Evolutionary conservation across 2,113 vertebrate species (phyloP), one percentile per base, ranked within the genome.

Genomic region (Vombatus ursinus): DNA sequence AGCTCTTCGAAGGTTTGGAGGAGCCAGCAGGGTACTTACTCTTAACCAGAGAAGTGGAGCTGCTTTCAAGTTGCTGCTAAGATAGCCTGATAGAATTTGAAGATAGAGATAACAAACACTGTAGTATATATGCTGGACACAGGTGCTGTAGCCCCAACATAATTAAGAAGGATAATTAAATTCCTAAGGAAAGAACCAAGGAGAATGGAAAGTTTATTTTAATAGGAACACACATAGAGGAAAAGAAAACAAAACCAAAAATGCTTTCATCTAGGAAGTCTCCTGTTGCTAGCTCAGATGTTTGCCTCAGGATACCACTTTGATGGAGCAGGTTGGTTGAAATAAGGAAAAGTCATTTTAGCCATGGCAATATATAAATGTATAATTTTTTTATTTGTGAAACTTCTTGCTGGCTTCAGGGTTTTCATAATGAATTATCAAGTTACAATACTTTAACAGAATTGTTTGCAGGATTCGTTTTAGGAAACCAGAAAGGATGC

Each of bases 381-480:
- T 57, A 24, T 10, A 89, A 57, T 96, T 92, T 50, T 91, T 19
- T 44, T 92, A 90, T 95, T 89, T 91, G 47, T 92, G 95, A 3
- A 90, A 95, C 94, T 94, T 96, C 95, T 92, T 9, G 0, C 12
- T 48, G 47, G 48, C n/a, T 9, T 94, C 61, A 57, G 92, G 54
- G 44, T 48, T 16, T 93, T 52, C 94, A 16, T 92, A 94, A 92
- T 89, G 90, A 96, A 52, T 77, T 77, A 77, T 96, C 48, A 93
- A 97, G 96, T 94, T 94, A 95, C 94, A 95, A 95, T 95, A 90
- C 77, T 53, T 96, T 96, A 92, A 95, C 84, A 96, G 49, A 92
- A 94, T 52, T 91, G n/a, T 94, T 96, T 61, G 47, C 54, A 96
- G 95, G 96, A 91, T 94, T 91, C 52, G 93, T 93, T 77, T 95